Base-by-base conservation (phyloP, 2,113 vertebrate species). In the Microtus ochrogaster region DNA sequence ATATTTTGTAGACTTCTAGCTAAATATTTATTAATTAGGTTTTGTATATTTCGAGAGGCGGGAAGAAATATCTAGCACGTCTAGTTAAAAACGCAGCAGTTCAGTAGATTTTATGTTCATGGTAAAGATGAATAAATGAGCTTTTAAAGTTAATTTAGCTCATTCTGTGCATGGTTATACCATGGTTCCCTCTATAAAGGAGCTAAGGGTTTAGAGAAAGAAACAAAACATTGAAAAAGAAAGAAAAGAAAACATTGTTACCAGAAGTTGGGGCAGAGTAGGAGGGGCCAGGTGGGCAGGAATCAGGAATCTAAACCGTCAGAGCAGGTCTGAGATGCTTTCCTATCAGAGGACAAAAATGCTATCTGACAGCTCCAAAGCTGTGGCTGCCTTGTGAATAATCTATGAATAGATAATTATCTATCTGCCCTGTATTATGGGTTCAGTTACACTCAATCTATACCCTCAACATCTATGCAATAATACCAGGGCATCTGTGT, bases 241-340 rank as follows among this genome's bases (percentile, higher is more conserved):
- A 70, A 39, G 17, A 47, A 65, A 52, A 24, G 41, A 24, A 49
- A 39, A 30, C 1, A 19, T 22, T 26, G 6, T 30, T 6, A 1
- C 6, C 3, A 11, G 52, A 74, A 36, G 44, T 13, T 11, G 33
- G 52, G n/a, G 55, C 28, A 2, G 44, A 52, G 19, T 36, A 19
- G 55, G 68, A 0, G 2, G 26, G 26, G 3, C 2, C 0, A 16
- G 68, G 39, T 21, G 9, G 30, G 19, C 58, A n/a, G 68, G 1
- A 33, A 26, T 21, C 52, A 19, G 68, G 0, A 33, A 26, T 21
- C 52, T 13, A 26, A 89, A 47, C 24, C 22, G 33, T 28, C 39
- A 47, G 1, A 30, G 30, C 10, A 5, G 28, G 47, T 41, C n/a
- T 76, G 19, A 3, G 3, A 12, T 26, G 26, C 33, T 74, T 28